Evolutionary conservation across 1,140 invertebrate genomes (phyloP), one percentile per base, ranked within the genome.

Genomic region (Drosophila tsacasi): DNA sequence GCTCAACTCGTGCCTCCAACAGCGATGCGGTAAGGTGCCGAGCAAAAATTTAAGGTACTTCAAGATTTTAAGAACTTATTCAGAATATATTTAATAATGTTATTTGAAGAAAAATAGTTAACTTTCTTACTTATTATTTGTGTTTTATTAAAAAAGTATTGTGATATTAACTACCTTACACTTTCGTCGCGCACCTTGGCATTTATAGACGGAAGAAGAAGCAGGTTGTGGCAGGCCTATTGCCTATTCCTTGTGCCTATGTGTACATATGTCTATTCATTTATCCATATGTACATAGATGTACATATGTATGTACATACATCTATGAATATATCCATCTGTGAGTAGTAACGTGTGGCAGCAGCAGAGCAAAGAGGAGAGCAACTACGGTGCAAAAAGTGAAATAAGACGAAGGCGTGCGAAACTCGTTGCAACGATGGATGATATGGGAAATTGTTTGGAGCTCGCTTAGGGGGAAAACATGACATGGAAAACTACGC

Each of bases 341-440:
- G 73, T 58, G 66, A 78, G 82, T 66, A 81, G 71, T 78, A 75
- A 74, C 59, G 50, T 64, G 71, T 52, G 73, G 63, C 74, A 79
- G 63, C 74, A 79, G 46, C 59, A 66, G 30, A 59, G 25, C 27
- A n/a, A 37, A 23, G 35, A 21, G 58, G 15, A 67, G 58, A 50
- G 27, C 19, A 37, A 39, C 19, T n/a, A 32, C 32, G 65, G 44
- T 39, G 19, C 46, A 63, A 72, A 44, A 62, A 64, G 30, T 50
- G 30, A 83, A 81, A 78, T 66, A 81, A 66, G 60, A 81, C 65
- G 62, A 83, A 87, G 82, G 82, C 76, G 81, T 87, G 80, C 83
- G 67, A 81, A 79, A 78, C 68, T 73, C 64, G 72, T 74, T 89
- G 74, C 78, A 64, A 49, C 61, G 35, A 65, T 76, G 39, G 55